A percentile compares a stretch with the other conserved stretches of the same genome.
Conservation (phyloP, 2,113 vertebrate genomes). For the Microtus pennsylvanicus region DNA sequence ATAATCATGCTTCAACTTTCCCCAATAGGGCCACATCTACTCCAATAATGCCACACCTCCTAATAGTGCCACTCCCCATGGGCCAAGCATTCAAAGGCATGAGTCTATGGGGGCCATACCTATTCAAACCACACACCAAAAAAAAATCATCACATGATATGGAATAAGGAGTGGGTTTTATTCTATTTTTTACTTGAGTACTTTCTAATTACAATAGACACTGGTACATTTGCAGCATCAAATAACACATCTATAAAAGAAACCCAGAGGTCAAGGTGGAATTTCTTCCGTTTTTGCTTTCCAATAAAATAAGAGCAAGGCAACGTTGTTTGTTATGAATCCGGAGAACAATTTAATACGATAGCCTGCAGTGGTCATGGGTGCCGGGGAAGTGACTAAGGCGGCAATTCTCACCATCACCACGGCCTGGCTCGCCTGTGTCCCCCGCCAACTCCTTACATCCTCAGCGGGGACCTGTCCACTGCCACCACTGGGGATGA, state of each 20-base stretch:
- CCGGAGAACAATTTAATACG: neutral
- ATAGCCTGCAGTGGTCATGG: neutral
- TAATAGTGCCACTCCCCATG: no score
- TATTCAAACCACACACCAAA: neutral
- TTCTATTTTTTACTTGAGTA: neutral
- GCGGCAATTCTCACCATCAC: no score
- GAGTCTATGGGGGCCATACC: no score
- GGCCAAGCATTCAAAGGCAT: no score
- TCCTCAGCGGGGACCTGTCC: no score
- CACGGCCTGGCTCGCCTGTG: no score
- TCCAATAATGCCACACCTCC: no score
- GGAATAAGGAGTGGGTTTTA: neutral
- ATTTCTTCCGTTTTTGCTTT: neutral
- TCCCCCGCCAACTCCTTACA: no score
- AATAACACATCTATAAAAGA: neutral
- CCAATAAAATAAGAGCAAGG: neutral
- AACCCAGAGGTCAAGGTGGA: neutral
- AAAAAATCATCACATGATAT: neutral
- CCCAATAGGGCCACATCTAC: neutral
- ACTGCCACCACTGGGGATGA: no score
- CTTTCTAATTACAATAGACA: conserved; percentile 12
- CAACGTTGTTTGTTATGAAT: neutral
- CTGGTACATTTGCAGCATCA: neutral
- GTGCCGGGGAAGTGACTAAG: no score
- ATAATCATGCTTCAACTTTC: no score